These are phyloP conservation scores for Triops longicaudatus DNA, from an alignment of 1,140 invertebrate genomes.

Conservation along the genomic window DNA sequence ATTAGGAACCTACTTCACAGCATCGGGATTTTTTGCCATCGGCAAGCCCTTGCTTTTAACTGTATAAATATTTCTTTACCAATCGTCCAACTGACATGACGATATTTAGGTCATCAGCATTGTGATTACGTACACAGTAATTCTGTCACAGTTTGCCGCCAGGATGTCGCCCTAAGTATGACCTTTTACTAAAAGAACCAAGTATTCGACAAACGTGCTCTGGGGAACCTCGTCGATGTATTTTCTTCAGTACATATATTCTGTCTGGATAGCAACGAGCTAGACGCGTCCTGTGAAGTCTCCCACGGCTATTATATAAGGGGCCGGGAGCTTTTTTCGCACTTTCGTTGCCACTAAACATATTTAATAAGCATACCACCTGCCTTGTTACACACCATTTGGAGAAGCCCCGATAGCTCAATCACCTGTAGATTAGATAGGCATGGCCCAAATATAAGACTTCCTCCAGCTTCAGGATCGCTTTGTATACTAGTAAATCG, in stretches of 20 bases:
- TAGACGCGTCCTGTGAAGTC: neutral
- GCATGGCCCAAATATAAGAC: neutral
- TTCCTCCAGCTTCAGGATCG: neutral
- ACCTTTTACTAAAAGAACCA: neutral
- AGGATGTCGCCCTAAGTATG: neutral
- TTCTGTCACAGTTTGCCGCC: neutral
- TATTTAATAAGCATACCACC: neutral
- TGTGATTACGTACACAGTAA: neutral
- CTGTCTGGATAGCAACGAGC: neutral
- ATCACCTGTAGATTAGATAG: no score
- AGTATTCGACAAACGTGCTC: neutral
- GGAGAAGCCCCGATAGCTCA: neutral
- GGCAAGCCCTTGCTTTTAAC: neutral
- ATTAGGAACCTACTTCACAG: neutral
- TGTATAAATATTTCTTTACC: neutral
- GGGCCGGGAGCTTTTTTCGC: neutral
- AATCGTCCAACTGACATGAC: neutral
- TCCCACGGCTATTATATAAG: neutral
- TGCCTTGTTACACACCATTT: neutral
- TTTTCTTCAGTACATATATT: neutral
- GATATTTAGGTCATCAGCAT: slow-evolving; percentile 1
- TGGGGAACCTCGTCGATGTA: neutral
- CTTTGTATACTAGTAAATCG: neutral
- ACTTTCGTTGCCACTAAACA: neutral
- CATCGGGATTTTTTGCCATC: neutral